Evolutionary conservation across 2,797 vertebrate species (phyloP), one percentile per base, ranked within the genome.

Genomic region (Trematomus bernacchii): DNA sequence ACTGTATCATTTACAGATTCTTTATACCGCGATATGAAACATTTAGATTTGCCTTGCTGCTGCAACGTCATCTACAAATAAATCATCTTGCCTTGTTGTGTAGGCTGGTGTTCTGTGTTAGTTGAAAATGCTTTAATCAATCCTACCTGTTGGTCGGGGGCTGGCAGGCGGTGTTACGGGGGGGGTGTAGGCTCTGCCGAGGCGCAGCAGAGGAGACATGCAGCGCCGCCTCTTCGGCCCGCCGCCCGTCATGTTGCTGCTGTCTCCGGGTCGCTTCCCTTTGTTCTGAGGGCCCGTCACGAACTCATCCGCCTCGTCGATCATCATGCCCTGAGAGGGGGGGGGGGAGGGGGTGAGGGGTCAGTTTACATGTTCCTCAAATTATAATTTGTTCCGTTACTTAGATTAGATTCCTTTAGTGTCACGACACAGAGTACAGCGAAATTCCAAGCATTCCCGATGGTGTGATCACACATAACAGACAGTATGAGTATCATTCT

Each of bases 301-400:
- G 73, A 99, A 99, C 87, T 99, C 98, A 16, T 99, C 98, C 0
- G 98, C 97, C 93, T 99, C 98, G 12, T 99, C 98, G 11, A 99
- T 98, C 98, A 99, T 99, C 98, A 99, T 99, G 69, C 97, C 98
- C 95, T 85, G 94, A 88, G 68, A 93, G 51, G 10, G n/a, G 50
- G 48, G 0, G 47, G 52, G n/a, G 15, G 42, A 9, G n/a, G n/a
- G n/a, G n/a, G n/a, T n/a, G n/a, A n/a, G 23, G 59, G 16, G 2
- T 55, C 2, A 23, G 8, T 10, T 3, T 7, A 2, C 7, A 4
- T 1, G 7, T 16, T 27, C 43, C 27, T 61, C 1, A 14, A 6
- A 11, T 9, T 15, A 3, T 44, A 1, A 3, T 23, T 40, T 43
- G 4, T 18, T 19, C 1, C 3, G 23, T 21, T 15, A 0, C 9